Percentiles rank a stretch among this genome's conserved stretches.
phyloP scores from a whole-genome alignment of 2,888 invertebrate genomes.

The Bellardia pandia region DNA sequence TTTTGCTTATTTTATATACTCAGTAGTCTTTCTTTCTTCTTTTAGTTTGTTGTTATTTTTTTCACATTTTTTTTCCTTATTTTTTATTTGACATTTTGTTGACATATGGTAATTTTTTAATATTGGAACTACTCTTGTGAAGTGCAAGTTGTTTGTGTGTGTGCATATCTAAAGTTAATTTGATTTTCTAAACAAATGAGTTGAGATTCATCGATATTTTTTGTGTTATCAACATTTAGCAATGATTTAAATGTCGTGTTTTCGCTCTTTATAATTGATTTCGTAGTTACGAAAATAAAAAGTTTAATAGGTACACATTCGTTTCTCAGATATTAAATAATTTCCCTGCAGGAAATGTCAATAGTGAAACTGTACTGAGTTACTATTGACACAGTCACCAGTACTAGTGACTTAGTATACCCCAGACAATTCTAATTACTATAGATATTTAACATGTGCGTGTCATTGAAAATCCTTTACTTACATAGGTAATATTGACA shows the following conservation, averaged over 20 bases:
- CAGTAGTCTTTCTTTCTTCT: neutral
- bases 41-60: conserved; percentile 15
- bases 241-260: neutral
- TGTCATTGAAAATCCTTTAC: no score
- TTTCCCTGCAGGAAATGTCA: no score
- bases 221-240: neutral
- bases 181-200: neutral
- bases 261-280: neutral
- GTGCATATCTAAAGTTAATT: neutral
- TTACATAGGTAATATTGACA: no score
- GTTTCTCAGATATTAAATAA: neutral
- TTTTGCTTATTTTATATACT: neutral
- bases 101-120: conserved; percentile 31
- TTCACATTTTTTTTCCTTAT: neutral
- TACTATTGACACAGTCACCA: no score
- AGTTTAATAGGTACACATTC: neutral
- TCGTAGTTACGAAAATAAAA: neutral
- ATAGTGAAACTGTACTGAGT: no score
- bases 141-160: neutral
- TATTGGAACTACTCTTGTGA: neutral
- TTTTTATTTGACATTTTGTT: conserved; percentile 41
- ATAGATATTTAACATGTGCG: no score
- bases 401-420: no score
- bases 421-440: no score
- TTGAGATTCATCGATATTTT: neutral